These are phyloP conservation scores for Bothrops alternatus DNA, from an alignment of 2,797 vertebrate species.

Conservation along the genomic window DNA sequence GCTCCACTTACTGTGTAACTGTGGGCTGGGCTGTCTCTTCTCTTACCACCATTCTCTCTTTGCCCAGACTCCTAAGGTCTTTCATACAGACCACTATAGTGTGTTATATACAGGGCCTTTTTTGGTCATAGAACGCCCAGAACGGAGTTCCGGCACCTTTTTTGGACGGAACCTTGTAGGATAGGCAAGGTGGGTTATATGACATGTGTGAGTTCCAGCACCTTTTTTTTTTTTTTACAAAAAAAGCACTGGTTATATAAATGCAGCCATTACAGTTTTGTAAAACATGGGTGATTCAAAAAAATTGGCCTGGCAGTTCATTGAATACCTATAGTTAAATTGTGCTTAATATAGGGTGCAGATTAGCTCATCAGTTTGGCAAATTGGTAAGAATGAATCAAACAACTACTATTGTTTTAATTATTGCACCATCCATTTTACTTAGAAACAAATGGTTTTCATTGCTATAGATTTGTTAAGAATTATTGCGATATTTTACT, in stretches of 20 bases:
- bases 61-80: no score
- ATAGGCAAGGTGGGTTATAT: no score
- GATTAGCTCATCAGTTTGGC: not conserved
- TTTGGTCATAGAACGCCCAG: no score
- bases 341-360: not conserved
- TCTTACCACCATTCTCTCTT: not conserved
- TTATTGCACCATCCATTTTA: not conserved
- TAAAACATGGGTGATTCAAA: not conserved
- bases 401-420: not conserved
- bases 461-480: not conserved
- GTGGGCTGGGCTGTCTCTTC: not conserved
- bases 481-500: not conserved
- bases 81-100: no score
- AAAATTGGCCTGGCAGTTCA: not conserved
- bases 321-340: not conserved
- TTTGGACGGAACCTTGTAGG: no score
- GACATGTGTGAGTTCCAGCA: no score
- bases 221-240: no score
- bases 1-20: not conserved
- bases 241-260: not conserved
- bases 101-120: not conserved
- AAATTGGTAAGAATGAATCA: not conserved
- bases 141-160: no score
- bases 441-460: not conserved
- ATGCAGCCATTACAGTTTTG: not conserved